A percentile compares a stretch with the other conserved stretches of the same genome.
Conservation (phyloP, 2,888 invertebrate species). For the Lasiommata megera region DNA sequence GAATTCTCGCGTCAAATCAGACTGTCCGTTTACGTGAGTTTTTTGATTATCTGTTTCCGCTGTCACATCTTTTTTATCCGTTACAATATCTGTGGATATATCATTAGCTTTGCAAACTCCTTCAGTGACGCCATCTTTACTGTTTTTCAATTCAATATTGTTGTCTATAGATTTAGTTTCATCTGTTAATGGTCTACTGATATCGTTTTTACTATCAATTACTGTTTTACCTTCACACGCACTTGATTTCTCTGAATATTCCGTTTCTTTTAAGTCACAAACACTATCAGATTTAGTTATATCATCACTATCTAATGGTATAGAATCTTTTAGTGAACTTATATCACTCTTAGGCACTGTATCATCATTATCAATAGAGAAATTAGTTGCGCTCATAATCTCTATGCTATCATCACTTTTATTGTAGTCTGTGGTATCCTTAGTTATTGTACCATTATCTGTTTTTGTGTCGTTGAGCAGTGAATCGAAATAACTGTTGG, state of each 20-base stretch:
- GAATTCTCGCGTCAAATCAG: slow-evolving; percentile 24
- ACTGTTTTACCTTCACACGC: too few relatives aligned
- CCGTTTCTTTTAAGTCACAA: background rate
- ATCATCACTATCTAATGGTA: background rate
- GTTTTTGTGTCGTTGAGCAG: slow-evolving; percentile 21
- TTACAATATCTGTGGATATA: background rate
- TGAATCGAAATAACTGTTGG: slow-evolving; percentile 34
- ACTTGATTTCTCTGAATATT: background rate
- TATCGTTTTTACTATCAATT: background rate
- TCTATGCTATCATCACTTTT: background rate
- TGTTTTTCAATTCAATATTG: background rate
- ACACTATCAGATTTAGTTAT: background rate
- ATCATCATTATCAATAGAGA: background rate
- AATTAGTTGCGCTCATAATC: too few relatives aligned
- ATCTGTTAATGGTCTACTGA: background rate
- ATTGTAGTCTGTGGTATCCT: background rate
- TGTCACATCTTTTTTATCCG: background rate
- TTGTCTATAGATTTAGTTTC: background rate
- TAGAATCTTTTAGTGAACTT: background rate
- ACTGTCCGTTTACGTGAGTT: slow-evolving; percentile 16
- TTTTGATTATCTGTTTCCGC: background rate
- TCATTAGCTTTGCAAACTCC: background rate
- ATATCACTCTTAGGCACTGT: background rate
- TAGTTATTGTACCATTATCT: background rate
- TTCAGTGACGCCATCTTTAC: background rate